A percentile compares a stretch with the other conserved stretches of the same genome.
Evolutionary conservation across 2,113 vertebrate genomes (phyloP).

Genomic region (Philantomba maxwellii): DNA sequence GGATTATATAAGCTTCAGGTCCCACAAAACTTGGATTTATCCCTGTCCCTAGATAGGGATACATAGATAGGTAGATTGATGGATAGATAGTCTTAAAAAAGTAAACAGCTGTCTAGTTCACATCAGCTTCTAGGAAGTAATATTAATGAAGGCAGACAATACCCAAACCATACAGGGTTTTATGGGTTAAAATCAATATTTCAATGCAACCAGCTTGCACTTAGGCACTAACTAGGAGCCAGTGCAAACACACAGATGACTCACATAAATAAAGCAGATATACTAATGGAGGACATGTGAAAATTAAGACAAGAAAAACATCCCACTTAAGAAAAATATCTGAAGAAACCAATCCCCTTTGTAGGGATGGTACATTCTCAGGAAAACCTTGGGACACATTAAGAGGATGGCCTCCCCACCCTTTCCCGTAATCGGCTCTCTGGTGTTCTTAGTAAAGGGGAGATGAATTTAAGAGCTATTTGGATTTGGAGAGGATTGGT

Average conservation of each 20-base stretch:
- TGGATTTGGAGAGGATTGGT: not conserved
- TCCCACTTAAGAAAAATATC: conserved; percentile 31
- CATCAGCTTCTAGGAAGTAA: conserved; percentile 33
- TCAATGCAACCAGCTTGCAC: conserved; percentile 39
- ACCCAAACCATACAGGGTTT: conserved; percentile 20
- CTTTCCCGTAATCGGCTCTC: not conserved
- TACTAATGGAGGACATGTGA: conserved; percentile 49
- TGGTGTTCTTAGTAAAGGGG: not conserved
- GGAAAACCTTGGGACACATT: conserved; percentile 15
- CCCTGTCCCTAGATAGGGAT: not conserved
- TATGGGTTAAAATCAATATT: conserved; percentile 65
- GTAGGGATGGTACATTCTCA: not conserved
- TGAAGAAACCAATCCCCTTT: not conserved
- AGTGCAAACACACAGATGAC: not conserved
- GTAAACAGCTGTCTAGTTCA: not conserved
- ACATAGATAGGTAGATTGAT: not conserved
- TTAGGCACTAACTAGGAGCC: conserved; percentile 48
- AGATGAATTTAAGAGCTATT: not conserved
- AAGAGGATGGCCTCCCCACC: not conserved
- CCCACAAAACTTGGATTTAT: not conserved
- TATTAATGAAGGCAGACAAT: conserved; percentile 30
- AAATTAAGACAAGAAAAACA: conserved; percentile 51
- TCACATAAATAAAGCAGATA: conserved; percentile 56
- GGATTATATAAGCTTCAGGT: not conserved
- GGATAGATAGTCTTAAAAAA: not conserved